These are phyloP conservation scores for Xiphorhynchus erythropygius DNA, from an alignment of 2,797 vertebrate genomes.

Conservation along the genomic window DNA sequence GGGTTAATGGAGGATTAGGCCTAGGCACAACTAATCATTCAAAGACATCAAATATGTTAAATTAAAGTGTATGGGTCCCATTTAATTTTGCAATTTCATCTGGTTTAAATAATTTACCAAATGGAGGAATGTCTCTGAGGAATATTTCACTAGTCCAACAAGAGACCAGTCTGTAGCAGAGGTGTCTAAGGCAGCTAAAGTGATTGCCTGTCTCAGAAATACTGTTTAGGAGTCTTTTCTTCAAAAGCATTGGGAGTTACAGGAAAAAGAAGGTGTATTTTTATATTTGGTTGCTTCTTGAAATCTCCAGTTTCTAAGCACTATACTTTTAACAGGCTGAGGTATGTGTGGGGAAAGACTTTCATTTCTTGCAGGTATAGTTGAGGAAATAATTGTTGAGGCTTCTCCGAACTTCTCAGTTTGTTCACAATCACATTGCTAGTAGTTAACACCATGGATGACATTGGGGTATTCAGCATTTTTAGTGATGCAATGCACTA, in stretches of 20 bases:
- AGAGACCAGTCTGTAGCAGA: neutral
- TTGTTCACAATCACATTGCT: neutral
- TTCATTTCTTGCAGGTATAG: neutral
- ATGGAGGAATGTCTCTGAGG: neutral
- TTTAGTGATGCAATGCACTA: neutral
- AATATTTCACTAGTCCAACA: neutral
- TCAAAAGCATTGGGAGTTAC: neutral
- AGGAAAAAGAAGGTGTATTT: neutral
- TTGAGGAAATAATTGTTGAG: neutral
- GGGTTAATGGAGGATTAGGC: neutral
- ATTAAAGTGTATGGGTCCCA: neutral
- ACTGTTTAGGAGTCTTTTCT: neutral
- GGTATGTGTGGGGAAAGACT: neutral
- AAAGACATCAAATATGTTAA: neutral
- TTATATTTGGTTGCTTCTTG: neutral
- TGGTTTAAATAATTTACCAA: neutral
- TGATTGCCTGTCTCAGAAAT: neutral
- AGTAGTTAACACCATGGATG: neutral
- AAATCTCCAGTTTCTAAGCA: neutral
- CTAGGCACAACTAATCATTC: neutral
- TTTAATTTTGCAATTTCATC: accelerated
- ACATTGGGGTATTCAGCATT: neutral
- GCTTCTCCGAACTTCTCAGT: neutral
- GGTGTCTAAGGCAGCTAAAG: neutral
- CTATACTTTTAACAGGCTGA: neutral